phyloP scores from a whole-genome alignment of 1,140 invertebrate species.

The Pollicipes pollicipes region DNA sequence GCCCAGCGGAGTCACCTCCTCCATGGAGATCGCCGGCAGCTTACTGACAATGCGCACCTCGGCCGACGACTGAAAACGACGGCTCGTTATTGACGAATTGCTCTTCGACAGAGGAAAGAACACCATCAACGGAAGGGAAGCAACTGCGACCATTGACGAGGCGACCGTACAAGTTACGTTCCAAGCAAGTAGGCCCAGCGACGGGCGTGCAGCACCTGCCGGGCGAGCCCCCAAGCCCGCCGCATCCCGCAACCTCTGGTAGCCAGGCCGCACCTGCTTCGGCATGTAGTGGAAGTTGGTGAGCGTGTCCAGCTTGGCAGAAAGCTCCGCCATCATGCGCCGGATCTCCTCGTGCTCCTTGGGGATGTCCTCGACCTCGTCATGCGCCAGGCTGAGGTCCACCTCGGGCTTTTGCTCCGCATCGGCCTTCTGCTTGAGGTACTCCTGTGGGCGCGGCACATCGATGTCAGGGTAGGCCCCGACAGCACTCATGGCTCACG shows the following conservation, averaged over 20 bases:
- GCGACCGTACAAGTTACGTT: too few relatives aligned
- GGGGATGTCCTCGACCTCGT: slow-evolving; percentile 39
- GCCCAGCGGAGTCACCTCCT: slow-evolving; percentile 82
- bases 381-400: slow-evolving; percentile 5
- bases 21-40: slow-evolving; percentile 74
- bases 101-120: too few relatives aligned
- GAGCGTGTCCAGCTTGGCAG: slow-evolving; percentile 75
- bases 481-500: too few relatives aligned
- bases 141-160: too few relatives aligned
- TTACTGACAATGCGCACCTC: slow-evolving; percentile 85
- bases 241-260: too few relatives aligned
- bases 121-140: too few relatives aligned
- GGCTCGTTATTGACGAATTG: too few relatives aligned
- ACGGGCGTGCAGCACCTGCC: too few relatives aligned
- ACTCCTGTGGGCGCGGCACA: slow-evolving; percentile 37
- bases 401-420: slow-evolving; percentile 20
- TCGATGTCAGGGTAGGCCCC: too few relatives aligned
- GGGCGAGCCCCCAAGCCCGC: too few relatives aligned
- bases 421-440: slow-evolving; percentile 58
- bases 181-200: too few relatives aligned
- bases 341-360: slow-evolving; percentile 57
- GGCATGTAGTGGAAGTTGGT: slow-evolving; percentile 90
- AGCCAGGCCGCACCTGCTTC: too few relatives aligned
- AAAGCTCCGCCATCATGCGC: slow-evolving; percentile 53
- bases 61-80: slow-evolving; percentile 50